Evolutionary conservation across 2,888 invertebrate genomes (phyloP), one percentile per base, ranked within the genome.

Genomic region (Pseudococcus jackbeardsleyi): DNA sequence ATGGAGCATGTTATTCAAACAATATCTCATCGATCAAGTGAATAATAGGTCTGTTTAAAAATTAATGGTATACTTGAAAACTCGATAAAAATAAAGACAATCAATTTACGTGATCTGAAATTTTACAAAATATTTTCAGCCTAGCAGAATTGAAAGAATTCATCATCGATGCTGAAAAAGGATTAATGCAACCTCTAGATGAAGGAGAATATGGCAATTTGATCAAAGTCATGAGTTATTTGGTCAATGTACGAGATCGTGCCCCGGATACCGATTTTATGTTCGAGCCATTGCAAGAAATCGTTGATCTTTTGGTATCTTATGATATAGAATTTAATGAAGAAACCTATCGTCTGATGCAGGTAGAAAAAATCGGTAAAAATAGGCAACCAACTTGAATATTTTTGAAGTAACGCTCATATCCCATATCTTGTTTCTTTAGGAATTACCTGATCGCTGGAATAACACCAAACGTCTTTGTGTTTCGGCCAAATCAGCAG

Each of bases 311-410:
- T 12, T 93, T 98, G 12, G 95, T 95, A 90, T 93, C 94, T 0
- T 98, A 98, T 90, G 95, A 96, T n/a, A 96, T 97, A 26, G 96
- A 97, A 90, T 95, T 98, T 91, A 94, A 95, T 0, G 96, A 97
- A 90, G 95, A 95, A 90, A 93, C 93, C 4, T 93, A 93, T 91
- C 93, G 94, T 0, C 93, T 95, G 90, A 93, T 96, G 72, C 95
- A 96, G 93, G 95, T 95, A 90, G 90, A 93, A 95, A 95, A 90
- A 90, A 93, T 54, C 11, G 12, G 12, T 54, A 54, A 54, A 54
- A 93, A 91, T 95, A 90, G 5, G 26, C 8, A 72, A 72, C 1
- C 3, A 8, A n/a, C n/a, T n/a, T 42, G 42, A 42, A 42, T 50
- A 50, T 12, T 50, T 12, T 48, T 15, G 1, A 59, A n/a, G 6